Evolutionary conservation across 2,888 invertebrate species (phyloP), one percentile per base, ranked within the genome.

Genomic region (Acholoe squamosa): DNA sequence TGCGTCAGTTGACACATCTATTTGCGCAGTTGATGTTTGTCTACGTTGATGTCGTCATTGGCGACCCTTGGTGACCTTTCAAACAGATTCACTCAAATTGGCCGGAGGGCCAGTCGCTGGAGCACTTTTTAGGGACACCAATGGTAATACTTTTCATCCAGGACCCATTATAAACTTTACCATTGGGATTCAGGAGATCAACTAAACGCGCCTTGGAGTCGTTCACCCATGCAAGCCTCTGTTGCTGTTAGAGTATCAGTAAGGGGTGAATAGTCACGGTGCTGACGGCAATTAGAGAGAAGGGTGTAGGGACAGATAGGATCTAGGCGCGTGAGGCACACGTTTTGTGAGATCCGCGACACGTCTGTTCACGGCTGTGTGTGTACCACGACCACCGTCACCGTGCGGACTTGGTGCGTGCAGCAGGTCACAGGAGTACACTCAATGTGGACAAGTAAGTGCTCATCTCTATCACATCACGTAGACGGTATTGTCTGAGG

Each of bases 11-110:
- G 43, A 43, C 43, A 10, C 43, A 3, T 3, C 43, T 43, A 43
- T 10, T 43, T 10, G 43, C 10, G 43, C 43, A 7, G 3, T 43
- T 43, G 43, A 43, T 43, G 43, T 43, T 3, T 43, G 43, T 43
- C 43, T 3, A 43, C 5, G 5, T 10, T 43, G 43, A 7, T 43
- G 43, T 43, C 43, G 43, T 43, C 71, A 28, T 25, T 28, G 71
- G 19, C 71, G 71, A 71, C 71, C 71, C 71, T n/a, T 28, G 71
- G 3, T 71, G 71, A 71, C 71, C 71, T 71, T 71, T 43, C 43
- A 43, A 43, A 43, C 43, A 43, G n/a, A 3, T 43, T 43, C 43
- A 43, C 43, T 10, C 43, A 10, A 43, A 3, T 43, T 43, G 43
- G 43, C 10, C 43, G 43, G 43, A 43, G 43, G 43, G 43, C 43